Base-by-base conservation (phyloP, 2,888 invertebrate species). In the Smittia sp. region DNA sequence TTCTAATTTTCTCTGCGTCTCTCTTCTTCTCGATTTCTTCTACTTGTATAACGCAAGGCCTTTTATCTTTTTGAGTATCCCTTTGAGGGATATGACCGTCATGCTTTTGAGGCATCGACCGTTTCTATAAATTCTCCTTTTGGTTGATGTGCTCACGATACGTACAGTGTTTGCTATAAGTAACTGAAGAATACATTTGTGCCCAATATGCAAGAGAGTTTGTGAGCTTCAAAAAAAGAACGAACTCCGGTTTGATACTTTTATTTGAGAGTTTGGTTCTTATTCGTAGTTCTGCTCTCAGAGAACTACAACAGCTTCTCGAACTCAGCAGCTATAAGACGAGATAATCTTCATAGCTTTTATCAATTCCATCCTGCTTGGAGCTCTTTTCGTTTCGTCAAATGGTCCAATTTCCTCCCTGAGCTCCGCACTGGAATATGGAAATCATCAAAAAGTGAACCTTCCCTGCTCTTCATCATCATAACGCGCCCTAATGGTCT, bases 301-400 rank as follows among this genome's bases (percentile, higher is more conserved):
- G n/a, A n/a, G n/a, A n/a, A n/a, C n/a, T n/a, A n/a, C n/a, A n/a
- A n/a, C n/a, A n/a, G 25, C 52, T 32, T 54, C 27, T 54, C 27
- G 46, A 25, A 41, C 69, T 52, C 41, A 15, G 54, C 25, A 68
- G n/a, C 18, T 27, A 69, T 69, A 52, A 13, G 13, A 22, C 54
- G 13, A 69, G 69, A 69, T 69, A 52, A 69, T 69, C 69, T 69
- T 69, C 52, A 69, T 69, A 52, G 52, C 54, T 52, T 69, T 69
- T 69, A 69, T 69, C 69, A 69, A 69, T 69, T 69, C 67, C 46
- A 24, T 39, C 46, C 25, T 32, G 11, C 32, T 27, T 18, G 22
- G 15, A 46, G 2, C 11, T 46, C 46, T n/a, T 15, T 15, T 11
- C 11, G 6, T 15, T 68, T 46, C 27, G 13, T n/a, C 22, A 25